Base-by-base conservation (phyloP, 2,113 vertebrate genomes). In the Butorides virescens region DNA sequence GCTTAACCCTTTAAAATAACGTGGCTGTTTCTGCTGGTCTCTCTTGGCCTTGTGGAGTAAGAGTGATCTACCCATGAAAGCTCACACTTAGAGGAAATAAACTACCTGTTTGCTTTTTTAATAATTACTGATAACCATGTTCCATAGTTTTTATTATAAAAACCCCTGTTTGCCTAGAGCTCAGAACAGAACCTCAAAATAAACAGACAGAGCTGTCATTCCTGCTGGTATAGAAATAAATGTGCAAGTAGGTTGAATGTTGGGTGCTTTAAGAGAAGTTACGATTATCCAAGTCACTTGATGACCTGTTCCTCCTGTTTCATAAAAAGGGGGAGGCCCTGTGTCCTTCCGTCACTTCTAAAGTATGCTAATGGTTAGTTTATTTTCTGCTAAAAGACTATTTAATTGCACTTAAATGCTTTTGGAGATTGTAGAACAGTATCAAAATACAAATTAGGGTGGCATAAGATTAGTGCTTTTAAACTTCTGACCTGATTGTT, bases 191-290 rank as follows among this genome's bases (percentile, higher is more conserved):
- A 67, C 30, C 39, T 85, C 5, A 15, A 61, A 86, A 62, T 77
- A 42, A 78, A 67, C 34, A 70, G 34, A 68, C 19, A n/a, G n/a
- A 86, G 59, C 27, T 86, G 23, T 52, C 5, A 3, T 61, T 92
- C 37, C 6, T 83, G 44, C 23, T 61, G 13, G 34, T 34, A 14
- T 10, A 80, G 85, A 71, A 53, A 53, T 46, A 78, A 85, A 75
- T 0, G 0, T 65, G 23, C 17, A 89, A 53, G 17, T 49, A 47
- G 42, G 7, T 62, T 84, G 63, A 90, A 50, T 2, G 0, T 63
- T 27, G 13, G 21, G 2, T 85, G 53, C 21, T 72, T 85, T 71
- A 21, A 61, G 70, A 68, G 49, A 25, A 68, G 7, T 66, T 49
- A 59, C 56, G 44, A n/a, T 76, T 80, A 15, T 87, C 53, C 17